These are phyloP conservation scores for Gadopsis bispinosus DNA, from an alignment of 2,797 vertebrate species.

Conservation along the genomic window DNA sequence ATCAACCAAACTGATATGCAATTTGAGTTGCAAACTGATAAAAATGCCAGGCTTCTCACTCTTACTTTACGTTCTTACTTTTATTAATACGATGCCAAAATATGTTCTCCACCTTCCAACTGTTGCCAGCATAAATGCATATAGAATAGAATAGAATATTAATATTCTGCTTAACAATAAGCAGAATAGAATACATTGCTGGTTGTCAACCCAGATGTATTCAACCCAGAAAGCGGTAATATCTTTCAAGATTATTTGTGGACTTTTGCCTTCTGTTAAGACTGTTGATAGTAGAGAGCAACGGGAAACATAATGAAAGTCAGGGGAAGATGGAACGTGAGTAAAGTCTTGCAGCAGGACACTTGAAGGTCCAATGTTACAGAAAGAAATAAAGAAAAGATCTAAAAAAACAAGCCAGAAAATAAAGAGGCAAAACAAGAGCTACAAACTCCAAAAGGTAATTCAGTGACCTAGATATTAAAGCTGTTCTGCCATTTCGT, in stretches of 20 bases:
- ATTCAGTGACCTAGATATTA: slow-evolving; percentile 87
- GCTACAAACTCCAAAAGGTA: slow-evolving; percentile 71
- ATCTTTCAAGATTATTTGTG: background rate
- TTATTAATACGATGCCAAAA: slow-evolving; percentile 67
- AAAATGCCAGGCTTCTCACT: slow-evolving; percentile 51
- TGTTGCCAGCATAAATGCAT: slow-evolving; percentile 34
- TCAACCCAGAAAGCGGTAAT: background rate
- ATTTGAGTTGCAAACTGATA: slow-evolving; percentile 75
- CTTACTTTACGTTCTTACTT: slow-evolving; percentile 46
- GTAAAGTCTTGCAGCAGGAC: slow-evolving; percentile 47
- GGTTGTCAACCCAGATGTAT: background rate
- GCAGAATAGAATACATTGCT: background rate
- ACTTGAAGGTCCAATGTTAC: slow-evolving; percentile 38
- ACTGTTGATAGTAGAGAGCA: slow-evolving; percentile 15
- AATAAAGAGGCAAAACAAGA: slow-evolving; percentile 68
- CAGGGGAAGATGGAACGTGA: slow-evolving; percentile 25
- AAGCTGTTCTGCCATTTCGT: slow-evolving; percentile 70
- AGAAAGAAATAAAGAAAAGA: slow-evolving; percentile 18
- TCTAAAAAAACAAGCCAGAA: slow-evolving; percentile 52
- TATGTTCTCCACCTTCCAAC: slow-evolving; percentile 45
- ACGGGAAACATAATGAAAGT: slow-evolving; percentile 37
- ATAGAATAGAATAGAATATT: slow-evolving; percentile 18
- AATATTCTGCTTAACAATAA: background rate
- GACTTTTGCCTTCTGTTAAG: background rate
- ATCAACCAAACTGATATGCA: slow-evolving; percentile 82